A percentile compares a stretch with the other conserved stretches of the same genome.
Conservation (phyloP, 2,888 invertebrate species). For the Syritta pipiens region DNA sequence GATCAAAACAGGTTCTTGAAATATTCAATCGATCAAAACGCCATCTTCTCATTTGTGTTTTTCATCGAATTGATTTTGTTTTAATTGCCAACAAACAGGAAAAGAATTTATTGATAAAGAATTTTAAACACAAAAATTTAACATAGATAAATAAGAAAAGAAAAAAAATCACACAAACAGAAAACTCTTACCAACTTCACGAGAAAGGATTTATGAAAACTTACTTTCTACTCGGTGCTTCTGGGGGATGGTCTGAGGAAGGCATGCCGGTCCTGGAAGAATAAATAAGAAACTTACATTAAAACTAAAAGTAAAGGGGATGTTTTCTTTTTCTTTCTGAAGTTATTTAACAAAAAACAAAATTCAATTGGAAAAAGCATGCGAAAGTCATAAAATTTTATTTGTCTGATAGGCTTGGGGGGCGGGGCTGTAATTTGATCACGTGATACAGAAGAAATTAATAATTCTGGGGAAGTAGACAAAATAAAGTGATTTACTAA, state of each 20-base stretch:
- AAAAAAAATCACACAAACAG: constrained; percentile 6
- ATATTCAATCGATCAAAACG: constrained; percentile 62
- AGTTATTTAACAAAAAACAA: constrained; percentile 40
- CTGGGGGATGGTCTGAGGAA: constrained; percentile 55
- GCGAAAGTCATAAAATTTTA: constrained; percentile 43
- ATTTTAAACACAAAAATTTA: no score
- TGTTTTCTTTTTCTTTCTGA: not conserved
- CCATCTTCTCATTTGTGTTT: no score
- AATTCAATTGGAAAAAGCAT: constrained; percentile 35
- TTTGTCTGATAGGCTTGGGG: no score
- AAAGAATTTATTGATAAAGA: no score
- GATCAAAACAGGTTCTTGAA: constrained; percentile 69
- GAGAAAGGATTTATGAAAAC: constrained; percentile 40
- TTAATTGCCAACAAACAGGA: no score
- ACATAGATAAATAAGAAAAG: constrained; percentile 13
- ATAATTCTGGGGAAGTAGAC: constrained; percentile 35
- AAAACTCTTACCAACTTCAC: constrained; percentile 15
- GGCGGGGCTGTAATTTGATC: constrained; percentile 52
- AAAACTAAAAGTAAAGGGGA: constrained; percentile 6
- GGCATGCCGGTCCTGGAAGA: constrained; percentile 70
- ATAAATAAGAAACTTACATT: constrained; percentile 21
- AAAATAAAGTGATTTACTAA: no score
- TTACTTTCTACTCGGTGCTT: constrained; percentile 54
- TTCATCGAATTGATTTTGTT: no score
- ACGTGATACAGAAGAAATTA: constrained; percentile 43